phyloP scores from a whole-genome alignment of 2,113 vertebrate genomes.

The Odocoileus virginianus region DNA sequence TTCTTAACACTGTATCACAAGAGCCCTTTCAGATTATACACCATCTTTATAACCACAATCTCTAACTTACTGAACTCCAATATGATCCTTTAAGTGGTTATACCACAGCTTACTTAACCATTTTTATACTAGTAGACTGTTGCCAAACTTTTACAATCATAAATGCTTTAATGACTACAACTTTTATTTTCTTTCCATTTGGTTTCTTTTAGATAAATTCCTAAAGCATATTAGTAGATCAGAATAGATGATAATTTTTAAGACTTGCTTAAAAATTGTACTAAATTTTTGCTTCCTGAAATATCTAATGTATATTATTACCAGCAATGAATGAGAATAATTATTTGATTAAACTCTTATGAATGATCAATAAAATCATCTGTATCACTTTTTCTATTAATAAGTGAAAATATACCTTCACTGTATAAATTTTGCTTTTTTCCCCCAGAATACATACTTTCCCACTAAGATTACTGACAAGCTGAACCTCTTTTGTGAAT shows the following conservation, averaged over 20 bases:
- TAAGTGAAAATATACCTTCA: constrained; percentile 1
- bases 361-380: not conserved
- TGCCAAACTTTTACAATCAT: not conserved
- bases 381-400: not conserved
- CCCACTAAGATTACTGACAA: not conserved
- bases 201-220: not conserved
- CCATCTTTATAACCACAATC: not conserved
- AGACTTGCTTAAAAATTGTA: not conserved
- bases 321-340: not conserved
- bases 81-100: not conserved
- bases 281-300: not conserved
- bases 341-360: not conserved
- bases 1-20: not conserved
- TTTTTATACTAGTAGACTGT: not conserved
- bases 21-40: not conserved
- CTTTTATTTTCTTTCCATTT: not conserved
- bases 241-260: not conserved
- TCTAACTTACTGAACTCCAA: not conserved
- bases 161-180: not conserved
- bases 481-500: not conserved
- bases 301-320: not conserved
- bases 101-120: not conserved
- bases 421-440: not conserved
- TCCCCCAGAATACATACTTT: not conserved
- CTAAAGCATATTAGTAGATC: not conserved